Percentiles rank a stretch among this genome's conserved stretches.
Conservation (phyloP, 2,888 invertebrate species). For the Leucophenga montana region DNA sequence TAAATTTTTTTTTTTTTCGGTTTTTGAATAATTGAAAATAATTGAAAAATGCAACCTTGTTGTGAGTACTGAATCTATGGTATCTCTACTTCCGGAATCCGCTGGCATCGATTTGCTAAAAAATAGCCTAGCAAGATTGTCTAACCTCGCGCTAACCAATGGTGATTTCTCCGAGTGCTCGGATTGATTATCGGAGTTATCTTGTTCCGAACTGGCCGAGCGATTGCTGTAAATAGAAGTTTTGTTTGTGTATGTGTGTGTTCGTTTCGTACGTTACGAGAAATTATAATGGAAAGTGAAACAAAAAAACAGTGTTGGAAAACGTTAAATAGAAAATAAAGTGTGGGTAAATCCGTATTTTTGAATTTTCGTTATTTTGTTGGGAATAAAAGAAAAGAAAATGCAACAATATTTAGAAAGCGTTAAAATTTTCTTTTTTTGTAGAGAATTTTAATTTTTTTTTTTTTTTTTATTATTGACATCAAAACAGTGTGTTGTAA, state of each 20-base stretch:
- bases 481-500: slow-evolving; percentile 10
- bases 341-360: too few species aligned
- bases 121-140: slow-evolving; percentile 83
- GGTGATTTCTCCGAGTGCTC: slow-evolving; percentile 78
- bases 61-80: slow-evolving; percentile 73
- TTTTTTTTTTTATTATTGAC: slow-evolving; percentile 9
- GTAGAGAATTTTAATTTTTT: not conserved
- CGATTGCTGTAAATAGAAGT: slow-evolving; percentile 73
- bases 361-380: too few species aligned
- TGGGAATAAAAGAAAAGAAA: slow-evolving; percentile 13
- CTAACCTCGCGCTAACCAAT: slow-evolving; percentile 81
- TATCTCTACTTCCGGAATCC: slow-evolving; percentile 73
- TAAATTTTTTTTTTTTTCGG: not conserved
- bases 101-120: slow-evolving; percentile 77
- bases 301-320: slow-evolving; percentile 22
- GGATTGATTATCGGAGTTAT: slow-evolving; percentile 72
- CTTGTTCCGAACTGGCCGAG: slow-evolving; percentile 78
- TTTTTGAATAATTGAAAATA: slow-evolving; percentile 32
- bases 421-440: slow-evolving; percentile 5
- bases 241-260: slow-evolving; percentile 25
- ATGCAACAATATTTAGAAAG: slow-evolving; percentile 18
- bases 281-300: slow-evolving; percentile 23
- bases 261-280: slow-evolving; percentile 8
- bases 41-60: slow-evolving; percentile 71
- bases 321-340: not conserved